Conservation (phyloP, 2,797 vertebrate species). For the Pelodytes ibericus region DNA sequence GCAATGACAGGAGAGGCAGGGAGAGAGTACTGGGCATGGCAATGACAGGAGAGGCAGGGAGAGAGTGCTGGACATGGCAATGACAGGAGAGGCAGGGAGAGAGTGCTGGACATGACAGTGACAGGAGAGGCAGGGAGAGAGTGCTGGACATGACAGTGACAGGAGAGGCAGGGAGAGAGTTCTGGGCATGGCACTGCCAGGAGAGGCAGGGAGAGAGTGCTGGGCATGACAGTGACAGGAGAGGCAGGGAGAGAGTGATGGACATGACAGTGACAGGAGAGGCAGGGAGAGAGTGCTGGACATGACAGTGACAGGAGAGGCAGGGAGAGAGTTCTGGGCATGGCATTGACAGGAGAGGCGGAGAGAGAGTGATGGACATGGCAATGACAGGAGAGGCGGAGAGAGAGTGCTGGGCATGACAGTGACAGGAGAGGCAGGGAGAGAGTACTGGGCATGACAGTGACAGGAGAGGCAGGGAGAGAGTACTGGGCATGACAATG, state of each 20-base stretch:
- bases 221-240: too few species aligned
- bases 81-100: not conserved
- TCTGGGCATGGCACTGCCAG: too few species aligned
- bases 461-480: too few species aligned
- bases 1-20: not conserved
- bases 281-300: too few species aligned
- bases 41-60: not conserved
- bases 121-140: not conserved
- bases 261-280: too few species aligned
- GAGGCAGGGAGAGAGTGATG: too few species aligned
- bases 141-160: not conserved
- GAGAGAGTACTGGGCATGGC: not conserved
- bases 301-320: too few species aligned
- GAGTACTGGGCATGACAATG: too few species aligned
- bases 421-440: not conserved
- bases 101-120: not conserved
- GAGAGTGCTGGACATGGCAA: not conserved
- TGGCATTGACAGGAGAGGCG: not conserved
- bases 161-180: not conserved
- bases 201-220: too few species aligned
- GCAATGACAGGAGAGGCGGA: not conserved
- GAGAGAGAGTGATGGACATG: not conserved
- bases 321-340: not conserved
- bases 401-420: not conserved
- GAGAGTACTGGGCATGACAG: too few species aligned